Evolutionary conservation across 2,797 vertebrate genomes (phyloP).

Genomic region (Mionectes olivaceus): DNA sequence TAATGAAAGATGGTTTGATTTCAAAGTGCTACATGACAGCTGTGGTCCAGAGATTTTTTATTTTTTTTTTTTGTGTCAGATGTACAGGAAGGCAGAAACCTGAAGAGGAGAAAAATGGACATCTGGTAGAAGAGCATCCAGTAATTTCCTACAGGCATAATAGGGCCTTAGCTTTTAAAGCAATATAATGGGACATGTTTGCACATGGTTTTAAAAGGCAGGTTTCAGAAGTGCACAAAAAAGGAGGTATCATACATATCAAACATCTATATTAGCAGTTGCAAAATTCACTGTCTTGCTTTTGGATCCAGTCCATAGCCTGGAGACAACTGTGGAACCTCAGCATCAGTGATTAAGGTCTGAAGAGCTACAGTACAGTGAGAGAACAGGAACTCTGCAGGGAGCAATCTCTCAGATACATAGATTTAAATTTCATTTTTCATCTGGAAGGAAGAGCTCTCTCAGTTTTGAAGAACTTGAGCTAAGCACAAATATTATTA

Average conservation of each 20-base stretch:
- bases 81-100: not conserved
- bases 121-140: not conserved
- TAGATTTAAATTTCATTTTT: not conserved
- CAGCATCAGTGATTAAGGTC: not conserved
- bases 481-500: not conserved
- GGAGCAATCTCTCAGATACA: not conserved
- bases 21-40: not conserved
- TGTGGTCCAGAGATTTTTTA: not conserved
- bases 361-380: not conserved
- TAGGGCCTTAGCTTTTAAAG: not conserved
- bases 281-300: not conserved
- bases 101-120: not conserved
- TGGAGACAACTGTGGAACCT: not conserved
- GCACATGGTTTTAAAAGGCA: not conserved
- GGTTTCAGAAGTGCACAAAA: not conserved
- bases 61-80: not conserved
- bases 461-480: not conserved
- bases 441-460: not conserved
- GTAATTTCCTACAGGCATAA: not conserved
- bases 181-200: not conserved
- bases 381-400: not conserved
- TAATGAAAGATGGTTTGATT: not conserved
- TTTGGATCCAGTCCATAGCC: not conserved
- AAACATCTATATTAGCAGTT: not conserved
- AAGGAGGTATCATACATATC: not conserved